A percentile compares a stretch with the other conserved stretches of the same genome.
Conservation (phyloP, 2,797 vertebrate genomes). For the Crenichthys baileyi region DNA sequence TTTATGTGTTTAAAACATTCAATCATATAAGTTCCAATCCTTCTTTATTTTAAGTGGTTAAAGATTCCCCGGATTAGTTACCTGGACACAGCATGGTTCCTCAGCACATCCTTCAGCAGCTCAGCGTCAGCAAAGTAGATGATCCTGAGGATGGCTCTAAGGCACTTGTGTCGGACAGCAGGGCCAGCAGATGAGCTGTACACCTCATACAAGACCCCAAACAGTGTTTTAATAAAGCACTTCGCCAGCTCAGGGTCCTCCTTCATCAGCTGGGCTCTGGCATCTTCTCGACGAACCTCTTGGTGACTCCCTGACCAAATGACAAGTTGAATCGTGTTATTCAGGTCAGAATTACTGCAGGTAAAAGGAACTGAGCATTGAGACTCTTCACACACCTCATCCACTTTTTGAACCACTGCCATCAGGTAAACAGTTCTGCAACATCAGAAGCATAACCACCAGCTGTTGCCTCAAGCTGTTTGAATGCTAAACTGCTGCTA, state of each 20-base stretch:
- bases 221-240: conserved; percentile 99
- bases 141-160: conserved; percentile 99
- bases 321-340: background rate
- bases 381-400: background rate
- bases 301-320: conserved; percentile 88
- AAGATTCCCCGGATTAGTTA: conserved; percentile 42
- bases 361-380: background rate
- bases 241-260: conserved; percentile 98
- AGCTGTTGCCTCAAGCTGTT: background rate
- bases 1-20: background rate
- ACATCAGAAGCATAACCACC: background rate
- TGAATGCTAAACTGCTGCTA: background rate
- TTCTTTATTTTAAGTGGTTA: background rate
- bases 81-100: conserved; percentile 99
- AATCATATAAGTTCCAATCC: too few species aligned
- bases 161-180: conserved; percentile 99
- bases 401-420: too few species aligned
- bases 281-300: conserved; percentile 96
- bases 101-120: conserved; percentile 97
- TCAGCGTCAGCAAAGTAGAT: conserved; percentile 99
- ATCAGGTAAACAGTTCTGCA: background rate
- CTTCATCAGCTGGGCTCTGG: conserved; percentile 98
- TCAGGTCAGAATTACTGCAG: background rate
- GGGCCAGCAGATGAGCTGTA: conserved; percentile 99
- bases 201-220: conserved; percentile 99